Evolutionary conservation across 2,113 vertebrate species (phyloP), one percentile per base, ranked within the genome.

Genomic region (Rhipidura dahli): DNA sequence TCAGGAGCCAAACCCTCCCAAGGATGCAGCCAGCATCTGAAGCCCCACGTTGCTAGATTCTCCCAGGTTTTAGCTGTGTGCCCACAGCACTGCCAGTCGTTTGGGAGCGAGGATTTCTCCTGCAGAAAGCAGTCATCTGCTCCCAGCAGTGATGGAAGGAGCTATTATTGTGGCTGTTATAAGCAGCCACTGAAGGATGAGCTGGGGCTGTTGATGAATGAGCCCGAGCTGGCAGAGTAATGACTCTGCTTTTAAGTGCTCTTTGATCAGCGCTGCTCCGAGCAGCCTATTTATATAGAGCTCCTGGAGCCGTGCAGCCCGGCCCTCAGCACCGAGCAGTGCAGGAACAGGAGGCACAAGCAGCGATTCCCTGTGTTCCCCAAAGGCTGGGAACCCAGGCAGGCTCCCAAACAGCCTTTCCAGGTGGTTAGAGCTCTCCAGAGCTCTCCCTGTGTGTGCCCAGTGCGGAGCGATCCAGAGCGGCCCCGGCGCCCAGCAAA

Each of bases 201-300:
- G 50, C 33, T 68, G 7, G 81, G 66, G 57, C 2, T 93, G 73
- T 80, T 95, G 96, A 87, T 94, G 87, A 65, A 89, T 65, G 84
- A 84, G 49, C 54, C 60, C 0, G 0, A 61, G 81, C 84, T 87
- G 11, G 50, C 30, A 27, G 89, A 76, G 73, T 70, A 84, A 54
- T 39, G 49, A 28, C 70, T 95, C 65, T 72, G 84, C 42, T 93
- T 87, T 82, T 79, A 84, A 95, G 91, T 50, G 87, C 66, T 90
- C 49, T 96, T 85, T 85, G 94, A 72, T 95, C 87, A 70, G 68
- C 2, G 6, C 65, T 83, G 87, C 87, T 95, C 80, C 13, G 37
- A 87, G 60, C 42, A 15, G 45, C 15, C 78, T 85, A 61, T 93
- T 94, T 94, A 54, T 94, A 91, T 91, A 91, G 93, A 65, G 69